Evolutionary conservation across 2,888 invertebrate genomes (phyloP), one percentile per base, ranked within the genome.

Genomic region (Agrochola macilenta): DNA sequence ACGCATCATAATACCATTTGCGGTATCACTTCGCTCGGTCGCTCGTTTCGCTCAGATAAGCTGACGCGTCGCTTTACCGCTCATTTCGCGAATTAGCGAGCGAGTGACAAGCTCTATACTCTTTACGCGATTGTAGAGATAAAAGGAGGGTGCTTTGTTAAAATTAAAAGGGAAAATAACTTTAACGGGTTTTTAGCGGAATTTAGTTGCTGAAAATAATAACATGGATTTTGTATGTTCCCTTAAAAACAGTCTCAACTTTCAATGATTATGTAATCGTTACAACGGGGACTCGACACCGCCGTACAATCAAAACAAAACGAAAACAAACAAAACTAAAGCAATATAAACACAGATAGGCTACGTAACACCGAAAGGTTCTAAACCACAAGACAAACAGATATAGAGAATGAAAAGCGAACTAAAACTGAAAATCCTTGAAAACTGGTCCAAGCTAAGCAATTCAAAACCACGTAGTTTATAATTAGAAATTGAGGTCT

Each of bases 61-160:
- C 71, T 72, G 70, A 75, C 60, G 60, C 63, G 66, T 69, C 73
- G 64, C 73, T 76, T 68, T 61, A 49, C 35, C 60, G 39, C 76
- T 86, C 68, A 61, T 68, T 78, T 68, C 14, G 65, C 60, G 58
- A 86, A 88, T 86, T 88, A 86, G 70, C 57, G 49, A 46, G 68
- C 49, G 65, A 79, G 72, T 66, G 69, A 76, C 69, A 65, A 65
- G 65, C 74, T 82, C 68, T 79, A 68, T 63, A 76, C 70, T 81
- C 66, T 82, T 72, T 74, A 66, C 68, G 69, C 39, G 61, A 79
- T 76, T 68, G 64, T n/a, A 43, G 46, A 73, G 70, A 76, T 73
- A 72, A 73, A 75, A n/a, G 7, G 49, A 63, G 39, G 39, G 23
- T 58, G 66, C 66, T 49, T 63, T 35, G 49, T 76, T 35, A 26